These are phyloP conservation scores for Hermaeophaga mercurialis DNA, from an alignment of 2,888 invertebrate species.

Conservation along the genomic window DNA sequence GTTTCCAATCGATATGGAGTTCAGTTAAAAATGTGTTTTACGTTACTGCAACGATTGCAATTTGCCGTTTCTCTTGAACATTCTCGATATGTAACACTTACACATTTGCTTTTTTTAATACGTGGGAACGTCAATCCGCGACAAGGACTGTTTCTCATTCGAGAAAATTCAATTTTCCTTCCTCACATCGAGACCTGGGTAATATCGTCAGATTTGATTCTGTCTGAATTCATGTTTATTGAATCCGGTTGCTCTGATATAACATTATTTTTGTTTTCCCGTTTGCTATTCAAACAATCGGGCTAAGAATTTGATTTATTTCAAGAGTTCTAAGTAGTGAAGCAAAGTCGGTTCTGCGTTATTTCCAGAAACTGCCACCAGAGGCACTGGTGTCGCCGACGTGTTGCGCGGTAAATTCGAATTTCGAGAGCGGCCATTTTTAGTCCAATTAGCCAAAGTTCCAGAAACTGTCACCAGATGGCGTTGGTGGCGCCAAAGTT, in stretches of 20 bases:
- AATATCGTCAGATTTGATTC: conserved; percentile 26
- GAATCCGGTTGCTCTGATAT: conserved; percentile 18
- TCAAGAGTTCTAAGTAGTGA: too few species aligned
- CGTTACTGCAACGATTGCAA: conserved; percentile 9
- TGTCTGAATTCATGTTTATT: conserved; percentile 28
- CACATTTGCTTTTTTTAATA: conserved; percentile 20
- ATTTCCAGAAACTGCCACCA: too few species aligned
- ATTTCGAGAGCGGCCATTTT: too few species aligned
- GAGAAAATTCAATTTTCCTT: conserved; percentile 28
- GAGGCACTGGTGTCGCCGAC: too few species aligned
- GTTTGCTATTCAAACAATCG: background rate
- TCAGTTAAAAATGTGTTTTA: background rate
- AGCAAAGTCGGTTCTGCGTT: too few species aligned
- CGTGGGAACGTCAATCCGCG: conserved; percentile 16
- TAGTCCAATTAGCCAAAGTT: too few species aligned
- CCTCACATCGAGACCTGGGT: conserved; percentile 14
- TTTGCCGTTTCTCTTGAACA: conserved; percentile 17
- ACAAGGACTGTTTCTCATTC: conserved; percentile 25
- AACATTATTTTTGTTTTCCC: conserved; percentile 17
- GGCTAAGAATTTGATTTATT: background rate
- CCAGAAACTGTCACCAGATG: too few species aligned
- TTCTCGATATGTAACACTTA: conserved; percentile 9
- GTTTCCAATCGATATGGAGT: too few species aligned
- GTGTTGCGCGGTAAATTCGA: too few species aligned
- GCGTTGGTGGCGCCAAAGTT: too few species aligned